phyloP scores from a whole-genome alignment of 2,113 vertebrate species.

The Desmodus rotundus region DNA sequence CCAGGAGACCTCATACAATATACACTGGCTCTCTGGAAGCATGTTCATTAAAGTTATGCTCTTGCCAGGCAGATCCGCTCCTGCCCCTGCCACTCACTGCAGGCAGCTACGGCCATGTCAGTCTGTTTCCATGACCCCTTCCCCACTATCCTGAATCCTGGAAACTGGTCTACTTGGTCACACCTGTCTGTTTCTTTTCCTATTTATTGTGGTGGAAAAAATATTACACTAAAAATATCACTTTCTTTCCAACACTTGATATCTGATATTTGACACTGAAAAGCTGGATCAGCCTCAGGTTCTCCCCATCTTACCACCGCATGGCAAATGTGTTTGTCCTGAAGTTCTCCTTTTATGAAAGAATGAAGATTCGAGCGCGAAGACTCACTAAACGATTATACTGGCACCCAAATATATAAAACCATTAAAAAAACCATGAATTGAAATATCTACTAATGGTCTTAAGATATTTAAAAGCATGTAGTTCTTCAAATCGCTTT shows the following conservation, averaged over 20 bases:
- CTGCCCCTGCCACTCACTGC: neutral
- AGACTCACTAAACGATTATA: neutral
- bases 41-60: neutral
- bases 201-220: neutral
- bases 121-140: fast-evolving
- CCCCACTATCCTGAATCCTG: neutral
- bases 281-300: neutral
- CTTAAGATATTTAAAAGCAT: neutral
- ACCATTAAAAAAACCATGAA: neutral
- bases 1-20: neutral
- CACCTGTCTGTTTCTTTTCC: neutral
- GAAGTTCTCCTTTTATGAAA: neutral
- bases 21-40: neutral
- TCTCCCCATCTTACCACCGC: neutral
- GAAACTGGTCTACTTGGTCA: neutral
- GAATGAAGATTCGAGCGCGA: neutral
- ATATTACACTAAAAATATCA: neutral
- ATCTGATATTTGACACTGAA: neutral
- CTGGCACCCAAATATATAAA: neutral
- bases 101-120: fast-evolving
- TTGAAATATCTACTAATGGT: neutral
- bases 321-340: no score
- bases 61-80: fast-evolving
- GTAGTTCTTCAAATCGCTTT: neutral
- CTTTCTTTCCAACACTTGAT: neutral